Conservation (phyloP, 2,797 vertebrate genomes). For the Urophycis tenuis region DNA sequence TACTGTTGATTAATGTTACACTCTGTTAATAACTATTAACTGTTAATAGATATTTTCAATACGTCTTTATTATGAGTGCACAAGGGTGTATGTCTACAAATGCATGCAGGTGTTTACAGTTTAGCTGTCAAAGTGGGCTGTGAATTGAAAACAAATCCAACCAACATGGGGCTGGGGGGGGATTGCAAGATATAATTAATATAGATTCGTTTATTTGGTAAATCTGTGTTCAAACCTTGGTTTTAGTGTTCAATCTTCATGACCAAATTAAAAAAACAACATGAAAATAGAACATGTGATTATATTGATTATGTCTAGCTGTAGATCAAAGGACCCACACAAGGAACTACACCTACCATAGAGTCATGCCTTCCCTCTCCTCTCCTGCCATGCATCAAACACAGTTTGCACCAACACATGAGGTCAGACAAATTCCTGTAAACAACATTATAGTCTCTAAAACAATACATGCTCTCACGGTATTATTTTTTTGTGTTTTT, state of each 20-base stretch:
- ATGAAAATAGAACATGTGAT: conserved; percentile 40
- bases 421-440: conserved; percentile 64
- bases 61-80: conserved; percentile 63
- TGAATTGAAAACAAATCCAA: conserved; percentile 33
- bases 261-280: conserved; percentile 42
- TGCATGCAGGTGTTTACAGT: conserved; percentile 70
- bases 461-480: conserved; percentile 69
- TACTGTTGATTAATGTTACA: conserved; percentile 73
- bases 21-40: conserved; percentile 63
- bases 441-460: conserved; percentile 64
- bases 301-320: conserved; percentile 38
- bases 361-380: conserved; percentile 54
- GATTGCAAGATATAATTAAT: conserved; percentile 26
- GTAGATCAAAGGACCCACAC: conserved; percentile 50
- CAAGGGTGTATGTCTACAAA: conserved; percentile 67
- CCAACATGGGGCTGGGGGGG: conserved; percentile 15
- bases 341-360: conserved; percentile 53
- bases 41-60: conserved; percentile 57
- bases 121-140: conserved; percentile 52
- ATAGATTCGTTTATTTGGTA: conserved; percentile 30
- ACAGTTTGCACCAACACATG: conserved; percentile 63
- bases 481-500: conserved; percentile 44
- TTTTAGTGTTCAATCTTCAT: conserved; percentile 23
- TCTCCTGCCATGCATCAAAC: conserved; percentile 65
- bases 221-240: conserved; percentile 26